These are phyloP conservation scores for Drosophila albomicans DNA, from an alignment of 1,140 invertebrate species.

Conservation along the genomic window DNA sequence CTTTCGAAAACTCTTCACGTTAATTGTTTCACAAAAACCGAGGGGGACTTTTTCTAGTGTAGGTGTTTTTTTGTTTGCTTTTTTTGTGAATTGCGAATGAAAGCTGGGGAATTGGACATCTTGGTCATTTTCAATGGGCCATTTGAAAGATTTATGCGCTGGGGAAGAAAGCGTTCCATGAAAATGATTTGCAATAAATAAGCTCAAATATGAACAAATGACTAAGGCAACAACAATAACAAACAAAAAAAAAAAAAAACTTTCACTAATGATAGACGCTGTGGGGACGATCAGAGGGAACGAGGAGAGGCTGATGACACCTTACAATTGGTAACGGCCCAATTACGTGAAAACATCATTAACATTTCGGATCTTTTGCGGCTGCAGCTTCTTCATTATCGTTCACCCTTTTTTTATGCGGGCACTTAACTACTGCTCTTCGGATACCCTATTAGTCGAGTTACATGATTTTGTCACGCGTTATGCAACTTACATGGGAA, in stretches of 20 bases:
- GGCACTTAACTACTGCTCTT: not conserved
- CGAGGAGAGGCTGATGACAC: conserved; percentile 12
- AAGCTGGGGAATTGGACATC: conserved; percentile 28
- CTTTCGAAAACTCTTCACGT: conserved; percentile 18
- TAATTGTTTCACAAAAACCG: conserved; percentile 22
- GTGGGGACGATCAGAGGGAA: conserved; percentile 2
- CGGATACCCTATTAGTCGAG: not conserved
- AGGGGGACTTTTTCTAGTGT: conserved; percentile 1
- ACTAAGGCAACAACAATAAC: conserved; percentile 14
- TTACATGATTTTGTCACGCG: conserved; percentile 6
- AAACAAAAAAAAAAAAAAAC: conserved; percentile 42
- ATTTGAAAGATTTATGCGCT: conserved; percentile 43
- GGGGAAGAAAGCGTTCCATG: conserved; percentile 47
- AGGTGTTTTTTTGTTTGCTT: not conserved
- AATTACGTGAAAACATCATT: conserved; percentile 62
- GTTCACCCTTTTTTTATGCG: conserved; percentile 28
- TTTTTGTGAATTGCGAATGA: conserved; percentile 37
- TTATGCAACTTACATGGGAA: not conserved
- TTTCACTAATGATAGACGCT: conserved; percentile 69
- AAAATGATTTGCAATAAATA: conserved; percentile 60
- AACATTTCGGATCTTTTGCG: conserved; percentile 51
- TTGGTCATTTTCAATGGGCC: conserved; percentile 44
- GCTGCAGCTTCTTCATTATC: conserved; percentile 28
- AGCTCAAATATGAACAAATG: conserved; percentile 53
- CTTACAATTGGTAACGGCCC: conserved; percentile 59